Evolutionary conservation across 1,140 invertebrate species (phyloP), one percentile per base, ranked within the genome.

Genomic region (Scaptomyza graminum): DNA sequence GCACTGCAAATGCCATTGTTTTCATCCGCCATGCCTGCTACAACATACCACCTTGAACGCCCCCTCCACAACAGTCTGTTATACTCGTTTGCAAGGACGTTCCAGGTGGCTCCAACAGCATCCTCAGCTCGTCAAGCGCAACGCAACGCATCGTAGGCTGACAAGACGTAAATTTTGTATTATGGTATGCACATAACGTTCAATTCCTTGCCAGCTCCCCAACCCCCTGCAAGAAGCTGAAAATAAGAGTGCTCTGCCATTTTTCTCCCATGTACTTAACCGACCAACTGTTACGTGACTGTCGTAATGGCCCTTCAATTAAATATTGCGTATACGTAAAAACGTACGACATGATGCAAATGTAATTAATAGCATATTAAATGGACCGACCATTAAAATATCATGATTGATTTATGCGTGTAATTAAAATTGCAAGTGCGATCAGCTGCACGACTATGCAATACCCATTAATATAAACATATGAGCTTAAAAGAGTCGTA

Each of bases 1-100:
- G 81, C 81, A 77, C 76, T 85, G 77, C 81, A 71, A 80, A 77
- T 81, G 81, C 81, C 77, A 85, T 84, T 84, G 81, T 84, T 84
- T 85, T 59, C 71, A 54, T 13, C 51, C 51, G 44, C 39, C 52
- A 41, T 9, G 16, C 28, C 28, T 22, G 18, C 18, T 22, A 22
- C 18, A 22, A 22, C 18, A 22, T 22, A 3, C 18, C 18, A 22
- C 18, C 18, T 22, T 1, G 2, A 22, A 22, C 15, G 6, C 12
- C 47, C n/a, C 9, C 37, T 0, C 12, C 43, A 15, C 34, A 41
- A 39, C n/a, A 12, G 51, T 0, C n/a, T 51, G 51, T 31, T 39
- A n/a, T 39, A 34, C 28, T 44, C 25, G 22, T 44, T 34, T 34
- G 31, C 63, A 55, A 72, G 55, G 69, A 56, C 57, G 50, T 68